Evolutionary conservation across 1,140 invertebrate genomes (phyloP), one percentile per base, ranked within the genome.

Genomic region (Macrotrachela quadricornifera): DNA sequence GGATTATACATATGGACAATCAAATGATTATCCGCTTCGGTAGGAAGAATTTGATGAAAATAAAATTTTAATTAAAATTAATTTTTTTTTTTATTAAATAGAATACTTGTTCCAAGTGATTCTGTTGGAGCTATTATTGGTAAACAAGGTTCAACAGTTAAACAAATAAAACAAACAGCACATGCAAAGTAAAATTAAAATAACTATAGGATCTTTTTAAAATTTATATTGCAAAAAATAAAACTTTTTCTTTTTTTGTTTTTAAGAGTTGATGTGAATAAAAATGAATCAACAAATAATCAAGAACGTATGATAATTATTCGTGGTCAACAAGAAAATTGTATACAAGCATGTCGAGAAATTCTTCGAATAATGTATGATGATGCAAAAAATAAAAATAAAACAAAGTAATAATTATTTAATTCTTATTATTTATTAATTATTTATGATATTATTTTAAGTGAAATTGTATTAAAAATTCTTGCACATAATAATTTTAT

Each of bases 401-500:
- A 90, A 74, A 83, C 21, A 2, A 30, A 30, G 21, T 30, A 30
- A 30, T n/a, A 30, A 30, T 30, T 30, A 4, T 4, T 30, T 30
- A 30, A 30, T 30, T 4, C 8, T 2, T 4, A 30, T 30, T 30
- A 8, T 4, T 4, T 4, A 30, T 30, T 30, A 4, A 8, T 4
- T 30, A 8, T 30, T 30, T 30, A 30, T 30, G 21, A 4, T 30
- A 30, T 30, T 30, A 4, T 30, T 30, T 30, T 39, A 72, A 86
- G 84, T 58, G 87, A 95, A 71, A 82, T 90, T 50, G 82, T 79
- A 57, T 71, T 96, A 57, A 92, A 91, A 74, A 85, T 96, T 54
- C 74, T 96, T 50, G 90, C 88, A 53, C 87, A 92, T 67, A 94
- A 96, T 70, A 91, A 90, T 70, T 72, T 95, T 38, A 92, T 95